phyloP scores from a whole-genome alignment of 1,140 invertebrate genomes.

The Trinorchestia longiramus region DNA sequence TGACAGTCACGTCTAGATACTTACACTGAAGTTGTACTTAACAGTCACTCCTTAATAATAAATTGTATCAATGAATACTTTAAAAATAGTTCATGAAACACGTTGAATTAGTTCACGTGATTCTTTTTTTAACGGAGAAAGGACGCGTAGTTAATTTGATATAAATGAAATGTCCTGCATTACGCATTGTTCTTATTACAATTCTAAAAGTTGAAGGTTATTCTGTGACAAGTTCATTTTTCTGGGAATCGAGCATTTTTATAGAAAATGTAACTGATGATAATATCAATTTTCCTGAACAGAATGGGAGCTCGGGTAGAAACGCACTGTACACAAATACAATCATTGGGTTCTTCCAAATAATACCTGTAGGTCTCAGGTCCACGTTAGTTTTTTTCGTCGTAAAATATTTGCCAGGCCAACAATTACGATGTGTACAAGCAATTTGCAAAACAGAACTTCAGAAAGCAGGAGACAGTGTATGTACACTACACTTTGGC shows the following conservation, averaged over 20 bases:
- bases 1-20: not conserved
- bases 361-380: not conserved
- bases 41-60: not conserved
- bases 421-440: not conserved
- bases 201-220: not conserved
- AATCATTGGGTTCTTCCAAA: not conserved
- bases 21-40: not conserved
- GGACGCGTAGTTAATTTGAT: not conserved
- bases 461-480: not conserved
- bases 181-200: not conserved
- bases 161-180: not conserved
- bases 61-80: not conserved
- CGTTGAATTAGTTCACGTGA: not conserved
- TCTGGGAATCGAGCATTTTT: not conserved
- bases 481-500: not conserved
- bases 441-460: not conserved
- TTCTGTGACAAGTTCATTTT: not conserved
- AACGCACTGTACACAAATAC: not conserved
- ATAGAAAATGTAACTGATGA: not conserved
- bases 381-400: not conserved
- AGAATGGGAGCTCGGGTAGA: not conserved
- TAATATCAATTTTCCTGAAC: not conserved
- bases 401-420: not conserved
- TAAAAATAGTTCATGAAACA: not conserved
- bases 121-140: not conserved